Evolutionary conservation across 2,888 invertebrate species (phyloP).

Genomic region (Hydrotaea cyrtoneurina): DNA sequence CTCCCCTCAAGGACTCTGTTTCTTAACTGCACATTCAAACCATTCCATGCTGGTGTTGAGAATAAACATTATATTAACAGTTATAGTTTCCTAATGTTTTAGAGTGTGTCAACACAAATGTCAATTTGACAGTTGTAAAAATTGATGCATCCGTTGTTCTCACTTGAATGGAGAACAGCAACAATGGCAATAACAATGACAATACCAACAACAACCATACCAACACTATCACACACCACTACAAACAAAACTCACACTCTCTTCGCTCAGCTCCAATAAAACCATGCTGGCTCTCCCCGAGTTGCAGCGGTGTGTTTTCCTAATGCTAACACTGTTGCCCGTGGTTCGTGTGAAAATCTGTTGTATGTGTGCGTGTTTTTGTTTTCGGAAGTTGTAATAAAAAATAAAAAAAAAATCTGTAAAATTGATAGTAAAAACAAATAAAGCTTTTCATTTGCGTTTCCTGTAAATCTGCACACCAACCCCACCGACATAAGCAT

Average conservation of each 20-base stretch:
- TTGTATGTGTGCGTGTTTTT: conserved; percentile 51
- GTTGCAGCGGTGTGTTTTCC: too few species aligned
- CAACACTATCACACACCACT: conserved; percentile 3
- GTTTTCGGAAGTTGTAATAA: conserved; percentile 76
- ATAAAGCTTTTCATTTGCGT: conserved; percentile 69
- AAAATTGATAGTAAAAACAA: conserved; percentile 66
- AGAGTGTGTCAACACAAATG: conserved; percentile 72
- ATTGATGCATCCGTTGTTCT: conserved; percentile 57
- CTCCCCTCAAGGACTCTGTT: too few species aligned
- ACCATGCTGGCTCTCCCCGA: conserved; percentile 27
- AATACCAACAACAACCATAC: conserved; percentile 8
- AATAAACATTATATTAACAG: conserved; percentile 40
- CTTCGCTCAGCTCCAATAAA: conserved; percentile 52
- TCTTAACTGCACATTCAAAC: conserved; percentile 25
- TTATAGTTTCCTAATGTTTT: conserved; percentile 54
- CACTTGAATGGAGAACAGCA: conserved; percentile 48
- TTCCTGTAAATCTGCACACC: not conserved
- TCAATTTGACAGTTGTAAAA: conserved; percentile 72
- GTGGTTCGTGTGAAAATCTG: conserved; percentile 25
- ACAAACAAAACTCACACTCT: conserved; percentile 27
- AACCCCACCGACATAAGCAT: not conserved
- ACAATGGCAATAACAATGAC: conserved; percentile 47
- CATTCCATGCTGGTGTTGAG: not conserved
- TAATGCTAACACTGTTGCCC: too few species aligned
- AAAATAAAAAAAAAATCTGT: conserved; percentile 76